phyloP scores from a whole-genome alignment of 1,140 invertebrate species.

The Cydia amplana region DNA sequence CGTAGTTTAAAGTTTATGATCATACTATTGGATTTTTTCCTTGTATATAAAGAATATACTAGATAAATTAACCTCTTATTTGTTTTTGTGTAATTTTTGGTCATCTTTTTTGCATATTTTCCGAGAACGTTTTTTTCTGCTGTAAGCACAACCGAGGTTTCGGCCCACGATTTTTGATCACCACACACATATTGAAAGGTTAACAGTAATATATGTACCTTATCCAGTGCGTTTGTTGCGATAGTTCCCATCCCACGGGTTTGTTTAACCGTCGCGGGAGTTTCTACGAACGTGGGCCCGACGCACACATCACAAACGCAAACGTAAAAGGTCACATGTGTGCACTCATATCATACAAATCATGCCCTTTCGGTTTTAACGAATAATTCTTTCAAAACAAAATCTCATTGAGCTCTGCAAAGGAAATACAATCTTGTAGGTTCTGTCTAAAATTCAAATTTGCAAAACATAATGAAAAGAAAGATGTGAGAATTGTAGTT shows the following conservation, averaged over 20 bases:
- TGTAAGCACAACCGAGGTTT: no score
- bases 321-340: background rate
- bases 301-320: background rate
- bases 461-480: background rate
- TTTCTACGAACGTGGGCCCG: slow-evolving; percentile 14
- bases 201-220: background rate
- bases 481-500: background rate
- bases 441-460: background rate
- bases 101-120: no score
- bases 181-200: background rate
- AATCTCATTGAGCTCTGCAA: background rate
- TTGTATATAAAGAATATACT: no score
- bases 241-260: slow-evolving; percentile 29
- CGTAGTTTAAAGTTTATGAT: no score
- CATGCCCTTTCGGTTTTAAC: background rate
- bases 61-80: no score
- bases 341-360: background rate
- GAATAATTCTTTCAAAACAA: background rate
- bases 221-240: background rate
- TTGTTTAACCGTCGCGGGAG: slow-evolving; percentile 14
- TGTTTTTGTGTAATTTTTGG: no score
- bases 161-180: no score
- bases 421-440: background rate
- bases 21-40: no score
- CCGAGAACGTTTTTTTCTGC: no score